Evolutionary conservation across 2,888 invertebrate genomes (phyloP).

Genomic region (Callyntrura guangdongensis): DNA sequence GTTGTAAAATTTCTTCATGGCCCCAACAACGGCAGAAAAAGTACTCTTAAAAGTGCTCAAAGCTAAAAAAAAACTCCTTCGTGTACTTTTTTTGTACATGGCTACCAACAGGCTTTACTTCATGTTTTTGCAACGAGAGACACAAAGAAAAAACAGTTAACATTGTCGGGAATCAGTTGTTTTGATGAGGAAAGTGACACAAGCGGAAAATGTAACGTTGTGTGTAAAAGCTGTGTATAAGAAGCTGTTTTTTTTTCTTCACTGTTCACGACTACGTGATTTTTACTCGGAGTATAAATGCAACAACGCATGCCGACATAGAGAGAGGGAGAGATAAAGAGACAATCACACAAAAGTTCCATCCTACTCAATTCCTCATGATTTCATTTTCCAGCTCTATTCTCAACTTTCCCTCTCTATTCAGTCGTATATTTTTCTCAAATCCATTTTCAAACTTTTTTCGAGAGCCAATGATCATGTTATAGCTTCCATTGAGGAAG

Average conservation of each 20-base stretch:
- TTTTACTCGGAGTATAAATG: too few relatives aligned
- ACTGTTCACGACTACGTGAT: too few relatives aligned
- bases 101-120: constrained; percentile 17
- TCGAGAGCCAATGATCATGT: constrained; percentile 37
- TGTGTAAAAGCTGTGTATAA: too few relatives aligned
- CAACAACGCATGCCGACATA: constrained; percentile 16
- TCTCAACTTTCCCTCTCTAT: constrained; percentile 64
- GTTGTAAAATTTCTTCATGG: constrained; percentile 71
- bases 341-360: constrained; percentile 7
- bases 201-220: not conserved
- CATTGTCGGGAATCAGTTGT: not conserved
- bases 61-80: constrained; percentile 30
- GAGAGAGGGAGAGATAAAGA: too few relatives aligned
- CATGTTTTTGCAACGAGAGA: too few relatives aligned
- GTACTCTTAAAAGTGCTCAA: constrained; percentile 55
- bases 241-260: too few relatives aligned
- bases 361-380: constrained; percentile 62
- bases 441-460: constrained; percentile 38
- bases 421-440: not conserved
- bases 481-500: constrained; percentile 57
- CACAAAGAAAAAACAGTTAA: not conserved
- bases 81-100: constrained; percentile 18
- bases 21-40: constrained; percentile 57
- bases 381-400: constrained; percentile 63
- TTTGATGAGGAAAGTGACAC: constrained; percentile 27